A percentile compares a stretch with the other conserved stretches of the same genome.
phyloP scores from a whole-genome alignment of 2,113 vertebrate genomes.

The Arothron firmamentum region DNA sequence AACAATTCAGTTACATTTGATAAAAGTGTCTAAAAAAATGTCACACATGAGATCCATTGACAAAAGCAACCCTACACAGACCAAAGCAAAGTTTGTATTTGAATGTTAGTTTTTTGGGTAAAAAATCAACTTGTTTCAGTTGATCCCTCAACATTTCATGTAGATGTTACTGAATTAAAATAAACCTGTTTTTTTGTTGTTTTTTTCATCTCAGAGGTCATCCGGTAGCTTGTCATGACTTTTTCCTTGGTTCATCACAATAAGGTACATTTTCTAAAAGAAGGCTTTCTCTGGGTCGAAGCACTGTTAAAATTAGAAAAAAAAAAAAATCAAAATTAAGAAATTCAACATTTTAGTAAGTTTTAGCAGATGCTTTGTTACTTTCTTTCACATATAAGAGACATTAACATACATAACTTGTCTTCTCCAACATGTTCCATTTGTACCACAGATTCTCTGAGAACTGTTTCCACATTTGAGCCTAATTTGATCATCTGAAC shows the following conservation, averaged over 20 bases:
- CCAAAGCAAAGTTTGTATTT: background rate
- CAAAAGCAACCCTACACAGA: too few species aligned
- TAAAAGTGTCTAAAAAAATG: slow-evolving; percentile 1
- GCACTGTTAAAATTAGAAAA: slow-evolving; percentile 47
- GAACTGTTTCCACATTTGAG: slow-evolving; percentile 69
- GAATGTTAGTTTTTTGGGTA: background rate
- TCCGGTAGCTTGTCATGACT: slow-evolving; percentile 38
- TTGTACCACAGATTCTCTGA: slow-evolving; percentile 68
- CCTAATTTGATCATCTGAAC: slow-evolving; percentile 76
- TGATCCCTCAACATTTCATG: too few species aligned
- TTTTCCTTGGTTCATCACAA: slow-evolving; percentile 70
- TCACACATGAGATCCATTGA: background rate
- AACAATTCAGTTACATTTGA: slow-evolving; percentile 13
- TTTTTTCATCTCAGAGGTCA: too few species aligned
- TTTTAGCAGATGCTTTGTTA: background rate
- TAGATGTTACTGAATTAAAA: too few species aligned
- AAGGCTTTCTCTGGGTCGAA: slow-evolving; percentile 69
- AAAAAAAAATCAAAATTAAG: background rate
- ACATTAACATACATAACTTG: slow-evolving; percentile 58
- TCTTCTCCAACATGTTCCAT: slow-evolving; percentile 66
- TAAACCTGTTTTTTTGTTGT: too few species aligned
- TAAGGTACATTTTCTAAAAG: slow-evolving; percentile 76
- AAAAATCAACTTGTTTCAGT: too few species aligned
- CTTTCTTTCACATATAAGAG: background rate
- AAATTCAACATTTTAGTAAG: too few species aligned